Percentiles rank a stretch among this genome's conserved stretches.
These are phyloP conservation scores for Pseudotriccus pelzelni DNA, from an alignment of 2,797 vertebrate species.

Conservation along the genomic window DNA sequence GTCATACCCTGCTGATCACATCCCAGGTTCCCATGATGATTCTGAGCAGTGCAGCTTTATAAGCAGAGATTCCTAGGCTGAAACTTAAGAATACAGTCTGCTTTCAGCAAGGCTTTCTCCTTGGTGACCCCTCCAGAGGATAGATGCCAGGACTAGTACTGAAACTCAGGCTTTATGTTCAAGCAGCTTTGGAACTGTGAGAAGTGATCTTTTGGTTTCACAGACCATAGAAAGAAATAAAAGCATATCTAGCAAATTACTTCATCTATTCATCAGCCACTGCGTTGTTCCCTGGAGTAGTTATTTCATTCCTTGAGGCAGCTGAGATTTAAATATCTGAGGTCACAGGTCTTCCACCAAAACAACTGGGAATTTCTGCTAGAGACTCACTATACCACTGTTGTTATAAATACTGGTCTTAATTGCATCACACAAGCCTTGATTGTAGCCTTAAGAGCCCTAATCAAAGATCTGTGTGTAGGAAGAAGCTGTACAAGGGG, in stretches of 20 bases:
- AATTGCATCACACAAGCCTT: neutral
- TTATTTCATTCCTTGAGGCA: neutral
- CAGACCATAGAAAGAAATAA: neutral
- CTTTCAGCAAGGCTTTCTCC: neutral
- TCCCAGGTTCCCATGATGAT: slow-evolving; percentile 16
- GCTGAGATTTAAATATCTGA: neutral
- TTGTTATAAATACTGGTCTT: neutral
- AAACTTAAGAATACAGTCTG: neutral
- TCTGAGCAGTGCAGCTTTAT: neutral
- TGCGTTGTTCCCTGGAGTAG: neutral
- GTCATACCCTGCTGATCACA: slow-evolving; percentile 21
- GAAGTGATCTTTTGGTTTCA: neutral
- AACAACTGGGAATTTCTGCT: neutral
- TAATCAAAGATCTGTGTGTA: neutral
- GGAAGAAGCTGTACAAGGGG: neutral
- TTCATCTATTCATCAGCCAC: neutral
- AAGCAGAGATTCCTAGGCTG: neutral
- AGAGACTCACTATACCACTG: neutral
- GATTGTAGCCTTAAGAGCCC: neutral
- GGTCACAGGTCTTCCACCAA: neutral
- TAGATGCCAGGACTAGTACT: neutral
- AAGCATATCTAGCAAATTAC: neutral
- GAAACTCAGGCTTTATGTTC: neutral
- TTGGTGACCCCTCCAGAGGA: neutral
- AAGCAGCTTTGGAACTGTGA: neutral